Conservation (phyloP, 2,797 vertebrate species). For the Arnoldichthys spilopterus region DNA sequence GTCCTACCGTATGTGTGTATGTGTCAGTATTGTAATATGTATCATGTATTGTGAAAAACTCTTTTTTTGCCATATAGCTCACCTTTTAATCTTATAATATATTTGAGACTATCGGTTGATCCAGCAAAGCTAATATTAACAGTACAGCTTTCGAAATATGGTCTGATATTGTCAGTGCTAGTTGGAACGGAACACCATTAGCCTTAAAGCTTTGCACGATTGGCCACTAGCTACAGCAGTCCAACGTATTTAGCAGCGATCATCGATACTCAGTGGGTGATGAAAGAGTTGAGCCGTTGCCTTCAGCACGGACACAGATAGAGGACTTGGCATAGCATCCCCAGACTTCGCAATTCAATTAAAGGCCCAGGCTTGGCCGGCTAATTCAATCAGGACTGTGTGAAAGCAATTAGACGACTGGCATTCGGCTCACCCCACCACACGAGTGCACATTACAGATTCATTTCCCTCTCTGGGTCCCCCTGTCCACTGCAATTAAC, state of each 20-base stretch:
- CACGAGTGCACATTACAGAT: constrained; percentile 73
- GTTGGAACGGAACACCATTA: neutral
- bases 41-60: neutral
- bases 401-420: constrained; percentile 82
- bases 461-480: constrained; percentile 74
- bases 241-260: neutral
- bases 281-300: constrained; percentile 32
- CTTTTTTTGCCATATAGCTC: neutral
- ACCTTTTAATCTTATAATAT: neutral
- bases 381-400: constrained; percentile 83
- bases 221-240: neutral
- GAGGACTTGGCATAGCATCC: constrained; percentile 66
- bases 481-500: constrained; percentile 63
- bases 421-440: constrained; percentile 71
- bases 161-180: neutral
- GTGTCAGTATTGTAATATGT: neutral
- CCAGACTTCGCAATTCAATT: constrained; percentile 80
- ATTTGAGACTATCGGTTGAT: neutral
- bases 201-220: neutral
- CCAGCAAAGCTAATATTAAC: neutral
- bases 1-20: constrained; percentile 51
- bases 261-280: constrained; percentile 26
- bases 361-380: constrained; percentile 68
- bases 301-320: constrained; percentile 54
- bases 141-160: neutral